phyloP scores from a whole-genome alignment of 2,888 invertebrate species.

The Lithophane leautieri region DNA sequence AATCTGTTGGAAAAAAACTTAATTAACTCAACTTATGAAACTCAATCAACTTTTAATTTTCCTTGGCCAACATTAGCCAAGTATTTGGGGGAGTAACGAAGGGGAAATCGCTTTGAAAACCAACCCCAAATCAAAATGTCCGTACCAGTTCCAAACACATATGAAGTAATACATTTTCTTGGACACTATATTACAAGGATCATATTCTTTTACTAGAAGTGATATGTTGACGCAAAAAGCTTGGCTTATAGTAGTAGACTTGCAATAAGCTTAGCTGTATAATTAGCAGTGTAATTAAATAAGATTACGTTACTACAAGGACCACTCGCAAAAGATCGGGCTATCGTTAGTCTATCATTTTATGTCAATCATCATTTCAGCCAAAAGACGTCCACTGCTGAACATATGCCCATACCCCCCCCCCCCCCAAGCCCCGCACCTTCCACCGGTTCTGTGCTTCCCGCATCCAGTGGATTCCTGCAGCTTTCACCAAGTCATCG shows the following conservation, averaged over 20 bases:
- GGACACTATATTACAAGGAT: background rate
- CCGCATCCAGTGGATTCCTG: no score
- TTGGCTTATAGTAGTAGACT: background rate
- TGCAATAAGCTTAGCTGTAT: background rate
- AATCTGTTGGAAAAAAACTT: no score
- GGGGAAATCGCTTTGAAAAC: constrained; percentile 37
- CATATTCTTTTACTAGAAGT: background rate
- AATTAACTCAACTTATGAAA: background rate
- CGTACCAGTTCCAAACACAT: constrained; percentile 36
- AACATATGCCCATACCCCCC: no score
- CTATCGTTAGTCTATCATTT: background rate
- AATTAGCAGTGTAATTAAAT: no score
- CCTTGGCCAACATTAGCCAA: background rate
- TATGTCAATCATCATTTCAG: no score
- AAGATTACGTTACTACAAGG: background rate
- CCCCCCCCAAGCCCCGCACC: no score
- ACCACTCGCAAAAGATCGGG: background rate
- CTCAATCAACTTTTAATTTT: constrained; percentile 12
- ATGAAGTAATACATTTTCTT: constrained; percentile 12
- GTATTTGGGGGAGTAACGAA: constrained; percentile 28
- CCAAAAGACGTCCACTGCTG: no score
- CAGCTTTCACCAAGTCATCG: no score
- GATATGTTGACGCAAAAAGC: background rate
- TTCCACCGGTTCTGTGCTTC: no score
- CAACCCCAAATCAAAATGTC: constrained; percentile 56